Conservation (phyloP, 1,140 invertebrate genomes). For the Listronotus bonariensis region DNA sequence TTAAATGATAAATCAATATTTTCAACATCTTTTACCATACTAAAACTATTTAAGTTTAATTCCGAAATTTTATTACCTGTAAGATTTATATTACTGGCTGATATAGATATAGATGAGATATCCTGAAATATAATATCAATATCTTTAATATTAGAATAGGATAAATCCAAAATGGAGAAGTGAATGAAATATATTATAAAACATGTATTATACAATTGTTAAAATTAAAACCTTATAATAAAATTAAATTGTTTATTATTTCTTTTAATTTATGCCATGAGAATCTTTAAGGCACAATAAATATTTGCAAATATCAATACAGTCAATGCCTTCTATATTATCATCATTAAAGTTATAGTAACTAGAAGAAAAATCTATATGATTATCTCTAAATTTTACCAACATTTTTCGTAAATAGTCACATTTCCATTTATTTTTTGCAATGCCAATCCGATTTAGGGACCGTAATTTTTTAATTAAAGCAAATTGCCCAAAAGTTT, state of each 20-base stretch:
- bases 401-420: conserved; percentile 24
- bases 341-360: conserved; percentile 15
- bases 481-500: not conserved
- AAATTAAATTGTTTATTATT: too few relatives aligned
- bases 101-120: too few relatives aligned
- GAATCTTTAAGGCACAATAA: conserved; percentile 30
- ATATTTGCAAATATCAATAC: conserved; percentile 32
- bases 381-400: conserved; percentile 2
- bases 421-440: conserved; percentile 25
- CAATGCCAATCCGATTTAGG: conserved; percentile 14
- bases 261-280: conserved; percentile 26
- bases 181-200: too few relatives aligned
- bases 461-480: not conserved
- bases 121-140: too few relatives aligned
- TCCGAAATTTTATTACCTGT: not conserved
- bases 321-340: conserved; percentile 27
- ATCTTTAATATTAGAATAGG: too few relatives aligned
- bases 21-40: not conserved
- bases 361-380: conserved; percentile 9
- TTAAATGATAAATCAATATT: conserved; percentile 13
- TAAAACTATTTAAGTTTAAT: conserved; percentile 10
- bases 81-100: too few relatives aligned
- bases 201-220: too few relatives aligned
- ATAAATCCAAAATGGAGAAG: too few relatives aligned
- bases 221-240: too few relatives aligned